Evolutionary conservation across 2,888 invertebrate species (phyloP), one percentile per base, ranked within the genome.

Genomic region (Parnassius mnemosyne): DNA sequence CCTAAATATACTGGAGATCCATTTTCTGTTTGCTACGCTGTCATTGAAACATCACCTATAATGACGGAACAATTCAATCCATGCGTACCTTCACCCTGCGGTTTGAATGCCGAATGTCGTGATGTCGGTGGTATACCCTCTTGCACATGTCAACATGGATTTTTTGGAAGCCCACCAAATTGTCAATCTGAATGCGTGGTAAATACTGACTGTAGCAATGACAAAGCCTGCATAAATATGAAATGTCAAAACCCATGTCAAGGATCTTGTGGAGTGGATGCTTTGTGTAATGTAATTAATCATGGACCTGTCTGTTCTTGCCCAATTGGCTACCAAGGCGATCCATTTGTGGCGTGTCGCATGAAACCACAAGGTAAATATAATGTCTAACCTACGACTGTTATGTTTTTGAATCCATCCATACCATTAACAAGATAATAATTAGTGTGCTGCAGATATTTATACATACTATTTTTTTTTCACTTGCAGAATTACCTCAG

Each of bases 231-330:
- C 75, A 94, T 96, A 54, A 94, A 93, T 71, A 93, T 94, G 83
- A 95, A 95, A 81, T 97, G 96, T 81, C 92, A 92, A 68, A 94
- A 96, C 80, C 96, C 96, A 13, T 97, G 96, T 75, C 92, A 94
- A 9, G 96, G 96, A 53, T 93, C 95, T 42, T 95, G 97, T 75
- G 97, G 97, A 12, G 75, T 93, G 20, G 93, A 93, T 69, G 95
- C 97, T 2, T 85, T 93, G 53, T 97, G 97, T 74, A 93, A 93
- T 75, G 95, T 96, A 9, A 92, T 95, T 13, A 95, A 95, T 79
- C 95, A 97, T 80, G 93, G 94, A 54, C 96, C 97, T 1, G 92
- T 94, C 63, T 96, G 96, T 78, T 92, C 92, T 34, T 95, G 95
- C 75, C 87, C 91, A 3, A 77, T 80, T 60, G 94, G 94, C 53